Evolutionary conservation across 2,888 invertebrate genomes (phyloP).

Genomic region (Pycnomerus fuliginosus): DNA sequence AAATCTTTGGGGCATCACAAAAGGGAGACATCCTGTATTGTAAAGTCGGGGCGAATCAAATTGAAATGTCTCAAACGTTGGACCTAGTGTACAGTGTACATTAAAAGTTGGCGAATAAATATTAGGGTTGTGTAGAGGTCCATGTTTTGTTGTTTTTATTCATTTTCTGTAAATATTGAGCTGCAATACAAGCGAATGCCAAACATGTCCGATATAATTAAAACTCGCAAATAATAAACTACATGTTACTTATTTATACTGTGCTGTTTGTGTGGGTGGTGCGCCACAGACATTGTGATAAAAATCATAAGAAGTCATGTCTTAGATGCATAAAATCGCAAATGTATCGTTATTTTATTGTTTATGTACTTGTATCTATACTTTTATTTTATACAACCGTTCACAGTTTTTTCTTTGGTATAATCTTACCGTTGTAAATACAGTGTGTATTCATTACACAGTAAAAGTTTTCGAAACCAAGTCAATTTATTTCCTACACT

Average conservation of each 20-base stretch:
- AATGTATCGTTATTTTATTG: conserved; percentile 53
- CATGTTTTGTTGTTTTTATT: conserved; percentile 7
- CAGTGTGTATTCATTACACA: conserved; percentile 50
- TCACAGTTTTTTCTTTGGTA: conserved; percentile 47
- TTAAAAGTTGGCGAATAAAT: conserved; percentile 10
- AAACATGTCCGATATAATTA: conserved; percentile 47
- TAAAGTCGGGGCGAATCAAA: no score
- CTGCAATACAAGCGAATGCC: conserved; percentile 48
- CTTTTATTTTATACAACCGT: conserved; percentile 53
- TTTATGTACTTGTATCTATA: conserved; percentile 53
- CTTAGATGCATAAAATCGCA: conserved; percentile 44
- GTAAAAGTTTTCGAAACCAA: conserved; percentile 47
- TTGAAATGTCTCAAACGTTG: no score
- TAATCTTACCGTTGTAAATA: conserved; percentile 51
- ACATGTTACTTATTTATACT: conserved; percentile 55
- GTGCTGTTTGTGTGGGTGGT: conserved; percentile 52
- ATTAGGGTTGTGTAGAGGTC: conserved; percentile 18
- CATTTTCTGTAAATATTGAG: conserved; percentile 36
- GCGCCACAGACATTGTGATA: conserved; percentile 53
- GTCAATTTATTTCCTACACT: conserved; percentile 44
- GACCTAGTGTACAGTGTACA: conserved; percentile 9
- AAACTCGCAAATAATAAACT: conserved; percentile 50
- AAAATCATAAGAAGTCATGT: conserved; percentile 51
- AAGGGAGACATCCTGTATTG: no score
- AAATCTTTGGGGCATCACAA: no score